Conservation (phyloP, 2,113 vertebrate species). For the Clarias magur region DNA sequence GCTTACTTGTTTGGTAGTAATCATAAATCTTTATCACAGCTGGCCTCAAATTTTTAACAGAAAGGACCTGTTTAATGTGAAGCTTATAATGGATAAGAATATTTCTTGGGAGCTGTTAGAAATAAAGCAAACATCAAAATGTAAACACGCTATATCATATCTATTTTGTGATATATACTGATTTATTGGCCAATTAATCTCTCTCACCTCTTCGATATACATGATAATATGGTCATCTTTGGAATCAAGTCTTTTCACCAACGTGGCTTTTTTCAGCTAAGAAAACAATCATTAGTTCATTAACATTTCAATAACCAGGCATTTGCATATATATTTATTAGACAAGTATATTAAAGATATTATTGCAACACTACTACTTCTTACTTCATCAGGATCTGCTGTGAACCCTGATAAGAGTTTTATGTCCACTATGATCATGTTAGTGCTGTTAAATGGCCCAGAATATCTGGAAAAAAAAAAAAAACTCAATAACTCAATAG, state of each 20-base stretch:
- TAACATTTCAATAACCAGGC: too few relatives aligned
- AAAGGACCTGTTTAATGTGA: not conserved
- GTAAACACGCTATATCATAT: slow-evolving; percentile 63
- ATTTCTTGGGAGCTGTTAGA: not conserved
- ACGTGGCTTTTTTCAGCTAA: slow-evolving; percentile 53
- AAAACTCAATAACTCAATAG: not conserved
- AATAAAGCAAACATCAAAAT: not conserved
- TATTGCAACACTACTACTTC: not conserved
- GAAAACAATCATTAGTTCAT: slow-evolving; percentile 33
- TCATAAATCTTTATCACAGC: not conserved
- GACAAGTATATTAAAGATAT: not conserved
- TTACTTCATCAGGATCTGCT: slow-evolving; percentile 46
- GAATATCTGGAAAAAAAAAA: slow-evolving; percentile 33
- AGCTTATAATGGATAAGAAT: not conserved
- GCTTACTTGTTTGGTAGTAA: slow-evolving; percentile 22
- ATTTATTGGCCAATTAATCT: too few relatives aligned
- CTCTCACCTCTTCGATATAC: slow-evolving; percentile 64
- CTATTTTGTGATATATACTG: not conserved
- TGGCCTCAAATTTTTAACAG: not conserved
- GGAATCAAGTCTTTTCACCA: slow-evolving; percentile 61
- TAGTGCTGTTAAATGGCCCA: slow-evolving; percentile 40
- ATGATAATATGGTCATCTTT: slow-evolving; percentile 58
- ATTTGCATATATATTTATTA: not conserved
- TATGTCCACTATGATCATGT: slow-evolving; percentile 69
- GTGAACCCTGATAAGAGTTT: slow-evolving; percentile 67